Base-by-base conservation (phyloP, 2,113 vertebrate species). In the Scartelaos histophorus region DNA sequence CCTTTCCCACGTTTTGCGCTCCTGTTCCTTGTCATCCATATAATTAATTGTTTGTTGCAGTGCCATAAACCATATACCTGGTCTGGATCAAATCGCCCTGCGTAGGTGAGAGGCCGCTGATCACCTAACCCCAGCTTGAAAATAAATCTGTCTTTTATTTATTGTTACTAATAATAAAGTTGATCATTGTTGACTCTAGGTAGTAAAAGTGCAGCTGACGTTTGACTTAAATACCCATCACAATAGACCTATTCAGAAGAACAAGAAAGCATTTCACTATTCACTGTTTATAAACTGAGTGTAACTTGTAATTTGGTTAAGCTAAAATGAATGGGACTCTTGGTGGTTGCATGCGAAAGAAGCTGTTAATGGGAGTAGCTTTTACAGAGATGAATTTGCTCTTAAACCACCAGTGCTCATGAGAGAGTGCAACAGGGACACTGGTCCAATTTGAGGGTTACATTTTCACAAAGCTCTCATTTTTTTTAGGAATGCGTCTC, bases 131-230 rank as follows among this genome's bases (percentile, higher is more conserved):
- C 34, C 25, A 17, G 22, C 17, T 17, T 34, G 24, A 34, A 61
- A 34, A 84, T 85, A 86, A 88, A 87, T 80, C 74, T 73, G 77
- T 67, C 81, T 82, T 72, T 82, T 73, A 78, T 89, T 87, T 85
- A 82, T 78, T 80, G 67, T 80, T 49, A 22, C 7, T 29, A 68
- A 84, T 89, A 82, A 86, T 82, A 75, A 38, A 86, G 82, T 80
- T 70, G 75, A 70, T 87, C 73, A 76, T 69, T 85, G 75, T 77
- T 79, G 67, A 68, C 45, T 49, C 45, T 69, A 75, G 77, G 78
- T 70, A 70, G 68, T 84, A 81, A 87, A 91, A 81, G 29, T 12
- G 67, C 70, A 71, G 11, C 73, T 79, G 81, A 70, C 75, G 68
- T 49, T 75, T 72, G 35, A 61, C 46, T n/a, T 51, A 1, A 70